Evolutionary conservation across 2,888 invertebrate genomes (phyloP).

Genomic region (Phorcus lineatus): DNA sequence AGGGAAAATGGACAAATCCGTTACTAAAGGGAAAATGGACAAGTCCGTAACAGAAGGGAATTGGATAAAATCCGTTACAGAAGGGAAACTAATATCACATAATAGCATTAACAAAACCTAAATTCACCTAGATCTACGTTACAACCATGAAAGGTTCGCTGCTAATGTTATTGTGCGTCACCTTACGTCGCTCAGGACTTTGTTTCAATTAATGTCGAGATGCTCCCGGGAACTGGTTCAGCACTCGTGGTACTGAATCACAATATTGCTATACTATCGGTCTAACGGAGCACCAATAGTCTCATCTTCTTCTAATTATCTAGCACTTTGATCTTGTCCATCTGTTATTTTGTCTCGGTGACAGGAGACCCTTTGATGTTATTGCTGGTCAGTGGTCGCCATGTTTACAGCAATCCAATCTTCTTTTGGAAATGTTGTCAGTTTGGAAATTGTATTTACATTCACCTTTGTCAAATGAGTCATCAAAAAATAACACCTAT

Average conservation of each 20-base stretch:
- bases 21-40: no score
- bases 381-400: no score
- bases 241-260: background rate
- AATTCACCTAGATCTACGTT: no score
- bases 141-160: background rate
- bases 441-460: no score
- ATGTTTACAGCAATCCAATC: no score
- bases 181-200: background rate
- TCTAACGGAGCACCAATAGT: background rate
- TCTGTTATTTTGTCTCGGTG: background rate
- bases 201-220: background rate
- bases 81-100: no score
- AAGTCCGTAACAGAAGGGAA: background rate
- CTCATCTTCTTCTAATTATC: background rate
- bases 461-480: no score
- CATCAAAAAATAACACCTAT: no score
- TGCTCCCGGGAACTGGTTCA: background rate
- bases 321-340: background rate
- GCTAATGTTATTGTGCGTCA: background rate
- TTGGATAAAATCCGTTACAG: no score
- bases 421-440: no score
- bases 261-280: constrained; percentile 11
- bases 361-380: background rate
- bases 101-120: no score
- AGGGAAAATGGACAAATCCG: no score